Percentiles rank a stretch among this genome's conserved stretches.
phyloP scores from a whole-genome alignment of 35 echinoderm and acorn worm species.

The Hemicentrotus pulcherrimus region DNA sequence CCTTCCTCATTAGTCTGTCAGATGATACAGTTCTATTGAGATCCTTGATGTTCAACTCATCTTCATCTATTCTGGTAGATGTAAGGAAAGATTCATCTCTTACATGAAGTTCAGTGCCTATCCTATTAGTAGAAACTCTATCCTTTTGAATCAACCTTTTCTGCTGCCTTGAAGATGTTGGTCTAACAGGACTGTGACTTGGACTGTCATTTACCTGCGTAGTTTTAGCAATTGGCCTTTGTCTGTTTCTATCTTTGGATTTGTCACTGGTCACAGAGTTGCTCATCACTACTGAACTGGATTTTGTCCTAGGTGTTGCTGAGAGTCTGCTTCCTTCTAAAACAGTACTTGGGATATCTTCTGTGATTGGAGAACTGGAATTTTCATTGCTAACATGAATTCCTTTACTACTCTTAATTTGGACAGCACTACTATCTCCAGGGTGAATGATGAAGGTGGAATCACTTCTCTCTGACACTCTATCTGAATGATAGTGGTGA shows the following conservation, averaged over 20 bases:
- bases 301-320: background rate
- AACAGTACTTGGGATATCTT: background rate
- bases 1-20: background rate
- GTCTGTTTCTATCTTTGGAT: background rate
- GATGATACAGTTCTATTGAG: background rate
- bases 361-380: background rate
- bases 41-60: background rate
- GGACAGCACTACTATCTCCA: background rate
- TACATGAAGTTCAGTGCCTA: background rate
- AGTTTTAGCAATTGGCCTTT: background rate
- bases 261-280: background rate
- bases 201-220: background rate
- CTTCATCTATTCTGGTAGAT: constrained; percentile 27
- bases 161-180: background rate
- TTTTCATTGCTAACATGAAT: background rate
- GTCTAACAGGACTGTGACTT: background rate
- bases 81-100: constrained; percentile 27
- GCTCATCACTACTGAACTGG: background rate
- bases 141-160: background rate
- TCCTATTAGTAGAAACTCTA: background rate
- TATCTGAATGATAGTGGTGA: background rate
- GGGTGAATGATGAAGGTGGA: background rate
- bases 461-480: background rate
- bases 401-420: background rate
- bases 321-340: background rate